These are phyloP conservation scores for Saccostrea glomerata DNA, from an alignment of 1,140 invertebrate genomes.

Conservation along the genomic window DNA sequence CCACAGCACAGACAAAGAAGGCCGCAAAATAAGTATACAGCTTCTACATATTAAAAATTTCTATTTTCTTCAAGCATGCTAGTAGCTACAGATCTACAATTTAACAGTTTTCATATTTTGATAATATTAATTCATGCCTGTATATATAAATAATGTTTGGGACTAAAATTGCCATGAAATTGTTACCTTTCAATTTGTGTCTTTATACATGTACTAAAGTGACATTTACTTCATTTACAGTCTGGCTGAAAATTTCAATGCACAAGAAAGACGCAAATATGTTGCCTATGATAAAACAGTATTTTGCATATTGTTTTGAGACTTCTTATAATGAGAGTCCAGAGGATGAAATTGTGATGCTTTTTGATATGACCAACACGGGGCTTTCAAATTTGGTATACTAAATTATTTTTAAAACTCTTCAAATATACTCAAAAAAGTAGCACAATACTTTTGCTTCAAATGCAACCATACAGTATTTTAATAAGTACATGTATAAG, in stretches of 20 bases:
- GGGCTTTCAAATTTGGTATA: slow-evolving; percentile 93
- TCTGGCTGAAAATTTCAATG: slow-evolving; percentile 72
- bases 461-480: no score
- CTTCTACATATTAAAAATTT: slow-evolving; percentile 44
- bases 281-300: slow-evolving; percentile 87
- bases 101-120: background rate
- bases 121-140: background rate
- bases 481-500: background rate
- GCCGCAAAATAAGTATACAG: slow-evolving; percentile 82
- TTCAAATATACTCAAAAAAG: background rate
- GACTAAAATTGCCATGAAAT: background rate
- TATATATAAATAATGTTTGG: background rate
- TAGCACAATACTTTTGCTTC: background rate
- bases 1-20: slow-evolving; percentile 89
- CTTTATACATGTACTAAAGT: background rate
- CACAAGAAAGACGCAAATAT: slow-evolving; percentile 86
- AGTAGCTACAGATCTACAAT: background rate
- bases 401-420: background rate
- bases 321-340: slow-evolving; percentile 85
- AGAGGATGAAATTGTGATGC: slow-evolving; percentile 88
- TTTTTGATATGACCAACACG: slow-evolving; percentile 93
- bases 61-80: background rate
- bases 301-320: slow-evolving; percentile 94
- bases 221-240: slow-evolving; percentile 60
- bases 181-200: background rate